These are phyloP conservation scores for Eutrigla gurnardus DNA, from an alignment of 2,797 vertebrate genomes.

Conservation along the genomic window DNA sequence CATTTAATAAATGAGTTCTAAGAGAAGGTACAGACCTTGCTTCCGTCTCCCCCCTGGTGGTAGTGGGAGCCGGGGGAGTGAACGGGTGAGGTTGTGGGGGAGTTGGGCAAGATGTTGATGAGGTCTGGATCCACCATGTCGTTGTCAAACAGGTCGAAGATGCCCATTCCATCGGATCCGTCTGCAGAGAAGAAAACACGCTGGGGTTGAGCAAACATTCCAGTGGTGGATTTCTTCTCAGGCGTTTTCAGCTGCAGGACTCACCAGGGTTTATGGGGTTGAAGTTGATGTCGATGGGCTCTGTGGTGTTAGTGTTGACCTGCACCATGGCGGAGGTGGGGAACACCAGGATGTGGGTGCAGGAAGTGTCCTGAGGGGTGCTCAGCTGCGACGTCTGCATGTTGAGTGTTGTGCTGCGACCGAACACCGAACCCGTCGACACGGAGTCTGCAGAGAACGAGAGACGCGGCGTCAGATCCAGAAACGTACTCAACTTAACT, in stretches of 20 bases:
- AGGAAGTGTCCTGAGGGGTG: conserved; percentile 98
- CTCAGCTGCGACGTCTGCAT: conserved; percentile 98
- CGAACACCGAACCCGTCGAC: conserved; percentile 97
- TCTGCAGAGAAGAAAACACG: conserved; percentile 77
- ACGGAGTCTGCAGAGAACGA: conserved; percentile 89
- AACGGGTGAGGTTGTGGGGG: conserved; percentile 94
- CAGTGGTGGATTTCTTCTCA: not conserved
- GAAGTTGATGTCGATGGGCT: conserved; percentile 94
- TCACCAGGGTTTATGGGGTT: conserved; percentile 91
- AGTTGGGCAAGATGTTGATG: conserved; percentile 97
- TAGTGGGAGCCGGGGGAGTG: conserved; percentile 96
- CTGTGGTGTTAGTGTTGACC: conserved; percentile 92
- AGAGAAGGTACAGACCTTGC: conserved; percentile 87
- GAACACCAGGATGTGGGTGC: conserved; percentile 92
- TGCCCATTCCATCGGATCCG: conserved; percentile 92
- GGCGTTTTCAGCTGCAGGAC: not conserved
- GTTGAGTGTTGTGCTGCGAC: conserved; percentile 97
- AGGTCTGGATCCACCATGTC: conserved; percentile 96
- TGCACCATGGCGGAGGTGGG: conserved; percentile 86
- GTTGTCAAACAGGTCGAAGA: conserved; percentile 96
- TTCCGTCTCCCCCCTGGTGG: conserved; percentile 94
- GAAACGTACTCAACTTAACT: not conserved
- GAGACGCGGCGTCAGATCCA: not conserved
- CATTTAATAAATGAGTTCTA: not conserved
- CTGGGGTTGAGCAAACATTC: not conserved